phyloP scores from a whole-genome alignment of 1,140 invertebrate genomes.

The Tetramorium simillimum region DNA sequence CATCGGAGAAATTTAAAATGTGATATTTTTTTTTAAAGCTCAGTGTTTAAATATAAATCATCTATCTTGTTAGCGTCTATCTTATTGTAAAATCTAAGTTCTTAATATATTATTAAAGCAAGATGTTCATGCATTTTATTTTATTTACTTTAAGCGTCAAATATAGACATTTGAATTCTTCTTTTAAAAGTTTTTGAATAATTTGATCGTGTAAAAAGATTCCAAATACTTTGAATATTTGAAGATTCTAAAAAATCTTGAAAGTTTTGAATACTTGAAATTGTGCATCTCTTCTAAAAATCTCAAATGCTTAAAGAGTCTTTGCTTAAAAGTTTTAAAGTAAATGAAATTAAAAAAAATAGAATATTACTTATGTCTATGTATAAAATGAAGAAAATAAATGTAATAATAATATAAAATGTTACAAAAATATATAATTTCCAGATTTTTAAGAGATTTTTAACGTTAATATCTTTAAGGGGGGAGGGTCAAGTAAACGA shows the following conservation, averaged over 20 bases:
- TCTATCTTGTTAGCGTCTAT: not conserved
- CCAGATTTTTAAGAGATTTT: not conserved
- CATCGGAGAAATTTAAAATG: not conserved
- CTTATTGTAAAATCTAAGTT: not conserved
- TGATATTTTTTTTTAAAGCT: not conserved
- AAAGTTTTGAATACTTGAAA: not conserved
- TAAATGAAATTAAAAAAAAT: not conserved
- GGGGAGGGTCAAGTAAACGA: no score
- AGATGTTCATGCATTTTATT: not conserved
- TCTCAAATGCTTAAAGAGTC: not conserved
- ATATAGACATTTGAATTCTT: not conserved
- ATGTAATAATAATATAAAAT: not conserved
- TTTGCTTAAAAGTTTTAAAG: not conserved
- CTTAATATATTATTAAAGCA: not conserved
- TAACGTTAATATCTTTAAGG: not conserved
- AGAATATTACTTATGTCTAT: not conserved
- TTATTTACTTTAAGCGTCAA: not conserved
- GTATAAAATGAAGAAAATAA: not conserved
- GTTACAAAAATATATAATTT: not conserved
- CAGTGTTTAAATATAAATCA: not conserved
- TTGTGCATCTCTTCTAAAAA: not conserved
- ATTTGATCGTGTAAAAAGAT: not conserved
- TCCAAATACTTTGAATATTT: not conserved
- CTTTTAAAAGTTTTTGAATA: not conserved
- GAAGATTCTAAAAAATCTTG: not conserved